phyloP scores from a whole-genome alignment of 2,797 vertebrate genomes.

The Caiman crocodilus region DNA sequence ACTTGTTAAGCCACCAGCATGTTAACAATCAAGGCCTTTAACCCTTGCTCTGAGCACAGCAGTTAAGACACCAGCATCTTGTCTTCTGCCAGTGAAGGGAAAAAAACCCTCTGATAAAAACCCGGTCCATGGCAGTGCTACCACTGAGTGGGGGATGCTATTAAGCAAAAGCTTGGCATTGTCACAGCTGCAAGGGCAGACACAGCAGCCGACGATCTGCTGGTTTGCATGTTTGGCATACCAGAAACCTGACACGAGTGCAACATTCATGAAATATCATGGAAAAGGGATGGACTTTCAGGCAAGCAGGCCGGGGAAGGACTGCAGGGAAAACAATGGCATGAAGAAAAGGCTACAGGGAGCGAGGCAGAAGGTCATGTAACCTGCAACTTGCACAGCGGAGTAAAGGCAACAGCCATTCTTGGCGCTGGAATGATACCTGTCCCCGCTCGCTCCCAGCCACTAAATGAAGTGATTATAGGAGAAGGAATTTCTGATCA shows the following conservation, averaged over 20 bases:
- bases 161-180: background rate
- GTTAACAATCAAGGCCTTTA: background rate
- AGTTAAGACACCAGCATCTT: background rate
- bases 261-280: background rate
- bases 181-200: background rate
- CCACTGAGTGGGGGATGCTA: background rate
- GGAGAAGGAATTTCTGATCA: background rate
- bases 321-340: background rate
- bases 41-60: background rate
- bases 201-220: background rate
- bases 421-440: background rate
- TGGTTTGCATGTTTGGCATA: background rate
- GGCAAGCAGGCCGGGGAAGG: background rate
- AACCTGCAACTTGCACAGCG: background rate
- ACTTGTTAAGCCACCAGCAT: background rate
- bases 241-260: background rate
- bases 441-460: background rate
- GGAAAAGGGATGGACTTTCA: background rate
- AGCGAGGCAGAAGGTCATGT: background rate
- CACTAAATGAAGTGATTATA: background rate
- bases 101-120: background rate
- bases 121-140: background rate
- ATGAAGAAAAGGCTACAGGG: too few relatives aligned
- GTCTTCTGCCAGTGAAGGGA: background rate
- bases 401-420: accelerated